phyloP scores from a whole-genome alignment of 2,888 invertebrate genomes.

The Galerucella nymphaeae region DNA sequence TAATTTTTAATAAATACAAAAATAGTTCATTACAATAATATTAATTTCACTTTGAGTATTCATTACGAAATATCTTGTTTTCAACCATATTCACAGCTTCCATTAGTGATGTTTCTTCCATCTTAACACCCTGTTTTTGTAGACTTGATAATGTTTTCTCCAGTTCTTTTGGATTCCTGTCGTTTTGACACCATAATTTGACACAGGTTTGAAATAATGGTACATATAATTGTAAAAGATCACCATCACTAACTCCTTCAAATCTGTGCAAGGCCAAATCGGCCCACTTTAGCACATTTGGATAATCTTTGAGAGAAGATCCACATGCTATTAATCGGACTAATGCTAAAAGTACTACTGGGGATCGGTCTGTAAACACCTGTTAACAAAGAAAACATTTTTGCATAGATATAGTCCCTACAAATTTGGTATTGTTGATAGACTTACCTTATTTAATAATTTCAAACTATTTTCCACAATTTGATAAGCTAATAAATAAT shows the following conservation, averaged over 20 bases:
- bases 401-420: background rate
- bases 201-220: conserved; percentile 76
- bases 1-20: background rate
- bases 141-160: conserved; percentile 72
- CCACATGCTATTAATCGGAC: conserved; percentile 77
- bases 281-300: conserved; percentile 76
- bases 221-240: conserved; percentile 75
- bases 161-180: conserved; percentile 72
- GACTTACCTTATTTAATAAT: conserved; percentile 70
- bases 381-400: conserved; percentile 49
- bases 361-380: conserved; percentile 76
- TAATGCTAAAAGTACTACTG: conserved; percentile 73
- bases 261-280: conserved; percentile 76
- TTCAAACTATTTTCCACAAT: conserved; percentile 76
- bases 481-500: conserved; percentile 72
- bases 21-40: conserved; percentile 7
- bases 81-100: conserved; percentile 74
- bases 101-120: conserved; percentile 72
- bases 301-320: conserved; percentile 64
- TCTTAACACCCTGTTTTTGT: conserved; percentile 74
- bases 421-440: background rate
- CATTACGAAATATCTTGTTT: conserved; percentile 41
- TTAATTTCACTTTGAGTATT: background rate
- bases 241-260: conserved; percentile 77
- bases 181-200: conserved; percentile 74